These are phyloP conservation scores for Tragopan temminckii DNA, from an alignment of 2,797 vertebrate genomes.

Conservation along the genomic window DNA sequence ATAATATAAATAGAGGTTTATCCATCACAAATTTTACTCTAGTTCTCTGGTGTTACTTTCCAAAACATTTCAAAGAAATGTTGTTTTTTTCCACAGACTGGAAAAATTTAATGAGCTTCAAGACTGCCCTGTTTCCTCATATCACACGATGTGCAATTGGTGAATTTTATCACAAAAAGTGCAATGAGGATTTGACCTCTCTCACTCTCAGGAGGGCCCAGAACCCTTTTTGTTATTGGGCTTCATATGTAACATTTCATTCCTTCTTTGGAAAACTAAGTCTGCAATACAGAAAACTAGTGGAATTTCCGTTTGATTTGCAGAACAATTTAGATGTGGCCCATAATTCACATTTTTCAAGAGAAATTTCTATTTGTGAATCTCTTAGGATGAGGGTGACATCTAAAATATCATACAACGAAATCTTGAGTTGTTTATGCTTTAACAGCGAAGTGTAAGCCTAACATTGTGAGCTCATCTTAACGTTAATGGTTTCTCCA, in stretches of 20 bases:
- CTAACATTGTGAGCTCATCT: not conserved
- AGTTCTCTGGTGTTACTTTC: not conserved
- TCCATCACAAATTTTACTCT: not conserved
- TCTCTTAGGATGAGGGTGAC: not conserved
- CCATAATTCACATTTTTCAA: not conserved
- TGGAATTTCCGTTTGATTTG: not conserved
- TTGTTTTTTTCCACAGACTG: not conserved
- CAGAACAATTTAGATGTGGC: not conserved
- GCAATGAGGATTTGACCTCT: not conserved
- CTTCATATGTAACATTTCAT: not conserved
- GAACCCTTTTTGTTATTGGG: not conserved
- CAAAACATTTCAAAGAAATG: not conserved
- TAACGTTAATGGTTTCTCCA: not conserved
- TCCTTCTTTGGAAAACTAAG: not conserved
- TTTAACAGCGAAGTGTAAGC: not conserved
- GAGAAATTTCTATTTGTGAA: not conserved
- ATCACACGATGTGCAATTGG: rapidly evolving
- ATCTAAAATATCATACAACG: not conserved
- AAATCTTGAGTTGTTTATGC: not conserved
- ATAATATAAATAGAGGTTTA: not conserved
- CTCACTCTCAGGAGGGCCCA: not conserved
- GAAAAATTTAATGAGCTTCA: not conserved
- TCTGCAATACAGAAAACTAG: not conserved
- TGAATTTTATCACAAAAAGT: not conserved
- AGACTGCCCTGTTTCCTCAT: not conserved